Conservation (phyloP, 2,113 vertebrate species). For the Pygoscelis antarcticus region DNA sequence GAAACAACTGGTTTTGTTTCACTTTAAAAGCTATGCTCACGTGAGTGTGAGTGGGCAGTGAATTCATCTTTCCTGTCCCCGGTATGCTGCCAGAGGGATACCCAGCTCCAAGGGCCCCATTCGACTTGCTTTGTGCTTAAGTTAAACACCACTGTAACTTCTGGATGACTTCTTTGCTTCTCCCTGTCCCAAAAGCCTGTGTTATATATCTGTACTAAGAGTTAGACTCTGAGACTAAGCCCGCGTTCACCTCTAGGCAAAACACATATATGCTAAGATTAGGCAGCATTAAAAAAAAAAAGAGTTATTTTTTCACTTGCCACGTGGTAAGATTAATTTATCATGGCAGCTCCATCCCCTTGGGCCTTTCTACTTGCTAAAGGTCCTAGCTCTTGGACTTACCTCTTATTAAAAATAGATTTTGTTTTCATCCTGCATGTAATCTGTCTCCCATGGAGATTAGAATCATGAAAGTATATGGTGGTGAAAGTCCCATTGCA, state of each 20-base stretch:
- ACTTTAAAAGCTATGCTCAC: neutral
- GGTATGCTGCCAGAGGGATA: neutral
- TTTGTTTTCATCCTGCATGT: neutral
- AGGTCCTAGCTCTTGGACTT: neutral
- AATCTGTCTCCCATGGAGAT: neutral
- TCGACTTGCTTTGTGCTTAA: neutral
- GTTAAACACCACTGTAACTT: neutral
- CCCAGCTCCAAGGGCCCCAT: neutral
- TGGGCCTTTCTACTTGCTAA: neutral
- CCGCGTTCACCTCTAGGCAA: neutral
- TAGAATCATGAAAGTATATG: neutral
- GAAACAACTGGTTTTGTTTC: neutral
- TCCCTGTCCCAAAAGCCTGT: neutral
- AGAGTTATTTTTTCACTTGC: neutral
- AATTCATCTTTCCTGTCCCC: neutral
- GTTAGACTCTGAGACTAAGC: neutral
- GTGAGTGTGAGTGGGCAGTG: neutral
- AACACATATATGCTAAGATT: neutral
- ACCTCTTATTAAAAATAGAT: neutral
- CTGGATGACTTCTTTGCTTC: neutral
- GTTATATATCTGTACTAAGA: neutral
- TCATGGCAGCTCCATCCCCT: neutral
- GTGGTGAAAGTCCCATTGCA: neutral
- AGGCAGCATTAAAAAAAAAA: neutral
- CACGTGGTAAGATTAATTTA: neutral